These are phyloP conservation scores for Sardinella longiceps DNA, from an alignment of 2,797 vertebrate genomes.

Conservation along the genomic window DNA sequence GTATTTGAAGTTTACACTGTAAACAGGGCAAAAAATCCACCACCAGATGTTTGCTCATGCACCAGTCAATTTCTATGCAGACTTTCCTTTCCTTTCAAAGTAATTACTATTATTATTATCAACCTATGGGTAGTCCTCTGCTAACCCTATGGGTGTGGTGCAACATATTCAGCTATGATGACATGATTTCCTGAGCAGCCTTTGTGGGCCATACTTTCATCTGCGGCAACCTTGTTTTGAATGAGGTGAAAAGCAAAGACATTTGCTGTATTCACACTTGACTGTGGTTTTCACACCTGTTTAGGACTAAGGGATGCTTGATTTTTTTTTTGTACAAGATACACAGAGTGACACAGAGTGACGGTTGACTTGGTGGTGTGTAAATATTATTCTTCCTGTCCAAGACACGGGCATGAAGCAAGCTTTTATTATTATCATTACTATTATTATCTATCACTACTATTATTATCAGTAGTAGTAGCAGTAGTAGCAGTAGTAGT, in stretches of 20 bases:
- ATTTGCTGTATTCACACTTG: neutral
- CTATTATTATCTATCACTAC: no score
- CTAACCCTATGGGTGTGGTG: neutral
- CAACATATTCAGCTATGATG: neutral
- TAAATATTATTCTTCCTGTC: no score
- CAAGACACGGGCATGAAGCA: no score
- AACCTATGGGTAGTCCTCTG: neutral
- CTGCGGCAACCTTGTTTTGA: neutral
- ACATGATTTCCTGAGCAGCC: neutral
- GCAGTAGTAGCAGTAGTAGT: no score
- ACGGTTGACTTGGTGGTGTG: no score
- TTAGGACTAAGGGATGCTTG: neutral
- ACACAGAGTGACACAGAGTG: no score
- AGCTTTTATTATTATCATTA: no score
- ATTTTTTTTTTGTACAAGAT: neutral
- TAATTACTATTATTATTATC: neutral
- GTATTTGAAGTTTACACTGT: neutral
- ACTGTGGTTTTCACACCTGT: conserved; percentile 7
- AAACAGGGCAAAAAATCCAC: neutral
- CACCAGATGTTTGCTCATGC: neutral
- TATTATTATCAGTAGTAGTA: no score
- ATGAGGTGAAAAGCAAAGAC: neutral
- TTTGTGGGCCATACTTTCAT: neutral
- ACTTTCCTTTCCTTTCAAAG: neutral
- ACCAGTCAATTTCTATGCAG: neutral